phyloP scores from a whole-genome alignment of 1,140 invertebrate species.

The Monochamus saltuarius region DNA sequence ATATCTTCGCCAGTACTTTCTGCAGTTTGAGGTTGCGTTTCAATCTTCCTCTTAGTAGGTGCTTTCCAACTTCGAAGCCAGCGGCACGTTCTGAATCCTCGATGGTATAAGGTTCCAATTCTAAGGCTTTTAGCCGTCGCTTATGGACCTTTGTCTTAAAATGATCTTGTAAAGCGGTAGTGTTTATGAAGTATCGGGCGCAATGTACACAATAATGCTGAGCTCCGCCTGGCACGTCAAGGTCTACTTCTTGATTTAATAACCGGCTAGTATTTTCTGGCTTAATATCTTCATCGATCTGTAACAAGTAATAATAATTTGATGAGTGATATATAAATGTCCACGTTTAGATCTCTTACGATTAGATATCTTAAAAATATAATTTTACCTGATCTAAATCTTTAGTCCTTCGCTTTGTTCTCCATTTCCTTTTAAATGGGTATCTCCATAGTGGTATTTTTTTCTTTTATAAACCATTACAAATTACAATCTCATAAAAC shows the following conservation, averaged over 20 bases:
- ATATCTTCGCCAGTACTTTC: neutral
- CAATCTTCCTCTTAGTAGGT: constrained; percentile 76
- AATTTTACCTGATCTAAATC: constrained; percentile 73
- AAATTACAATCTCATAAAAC: constrained; percentile 3
- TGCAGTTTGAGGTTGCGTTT: constrained; percentile 62
- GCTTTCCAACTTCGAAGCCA: constrained; percentile 74
- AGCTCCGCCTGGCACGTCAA: constrained; percentile 84
- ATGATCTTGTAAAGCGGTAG: constrained; percentile 77
- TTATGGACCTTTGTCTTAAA: constrained; percentile 91
- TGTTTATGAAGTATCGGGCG: constrained; percentile 87
- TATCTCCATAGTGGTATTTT: constrained; percentile 75
- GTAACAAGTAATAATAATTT: constrained; percentile 22
- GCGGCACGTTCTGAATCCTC: constrained; percentile 91
- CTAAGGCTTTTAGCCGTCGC: constrained; percentile 85
- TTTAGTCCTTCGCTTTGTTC: constrained; percentile 70
- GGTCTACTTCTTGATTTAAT: constrained; percentile 82
- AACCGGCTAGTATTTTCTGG: constrained; percentile 70
- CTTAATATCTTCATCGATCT: constrained; percentile 79
- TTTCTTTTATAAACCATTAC: constrained; percentile 54
- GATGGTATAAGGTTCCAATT: constrained; percentile 86
- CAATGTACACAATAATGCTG: constrained; percentile 94
- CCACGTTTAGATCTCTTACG: no score
- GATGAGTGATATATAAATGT: neutral
- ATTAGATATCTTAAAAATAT: neutral
- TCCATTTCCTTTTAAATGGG: constrained; percentile 74